Evolutionary conservation across 2,113 vertebrate genomes (phyloP), one percentile per base, ranked within the genome.

Genomic region (Argyrosomus japonicus): DNA sequence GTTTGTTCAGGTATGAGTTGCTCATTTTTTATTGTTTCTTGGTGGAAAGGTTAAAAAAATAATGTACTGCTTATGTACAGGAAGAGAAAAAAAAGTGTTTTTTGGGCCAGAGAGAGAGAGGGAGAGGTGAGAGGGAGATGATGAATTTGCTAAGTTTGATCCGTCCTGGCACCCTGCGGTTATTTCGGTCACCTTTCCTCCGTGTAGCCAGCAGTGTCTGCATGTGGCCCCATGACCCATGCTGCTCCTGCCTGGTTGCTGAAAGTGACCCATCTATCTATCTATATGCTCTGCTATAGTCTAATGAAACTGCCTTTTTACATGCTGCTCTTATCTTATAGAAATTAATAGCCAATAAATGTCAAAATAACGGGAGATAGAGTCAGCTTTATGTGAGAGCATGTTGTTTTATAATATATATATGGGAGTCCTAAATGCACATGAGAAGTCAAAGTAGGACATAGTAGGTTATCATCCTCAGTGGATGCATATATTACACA

Each of bases 1-100:
- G 81, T 92, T 83, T 94, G 79, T 83, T 85, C 94, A 95, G 95
- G 95, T 95, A 95, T 69, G 79, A 82, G 12, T 25, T 43, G 1
- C 7, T 74, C n/a, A 8, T 65, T 62, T 3, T 15, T 45, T 15
- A 43, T 45, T 9, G 25, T 43, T 70, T 11, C 51, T 8, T 56
- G 9, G 7, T 29, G 18, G 48, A 15, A 75, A 29, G 19, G 68
- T 76, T 69, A 7, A 40, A 25, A 61, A 47, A 15, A 65, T 5
- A 18, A 29, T 14, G n/a, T 5, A 21, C 14, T 56, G 36, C 4
- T 18, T 54, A 3, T 62, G 18, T 23, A 15, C 5, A 27, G 19
- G 18, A 2, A 58, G 14, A 77, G 47, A 21, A 19, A 19, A 1
- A 18, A 74, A 15, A 32, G 6, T 23, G 1, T 6, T 70, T 19